Conservation (phyloP, 2,113 vertebrate genomes). For the Leucoraja erinaceus region DNA sequence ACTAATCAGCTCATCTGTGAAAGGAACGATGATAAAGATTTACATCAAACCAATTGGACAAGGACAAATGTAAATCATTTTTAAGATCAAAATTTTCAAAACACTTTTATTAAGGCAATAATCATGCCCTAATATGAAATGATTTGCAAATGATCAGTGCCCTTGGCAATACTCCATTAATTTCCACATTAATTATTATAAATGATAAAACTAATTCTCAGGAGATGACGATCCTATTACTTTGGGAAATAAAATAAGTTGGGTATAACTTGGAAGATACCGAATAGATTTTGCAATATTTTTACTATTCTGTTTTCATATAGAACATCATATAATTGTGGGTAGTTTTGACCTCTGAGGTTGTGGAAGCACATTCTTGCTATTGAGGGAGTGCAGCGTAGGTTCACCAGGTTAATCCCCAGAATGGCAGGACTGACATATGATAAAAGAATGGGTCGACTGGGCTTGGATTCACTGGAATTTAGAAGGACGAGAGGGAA, state of each 20-base stretch:
- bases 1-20: not conserved
- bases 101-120: not conserved
- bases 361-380: no score
- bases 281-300: not conserved
- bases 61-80: not conserved
- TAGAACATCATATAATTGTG: no score
- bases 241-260: not conserved
- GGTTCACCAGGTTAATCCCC: no score
- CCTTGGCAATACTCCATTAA: not conserved
- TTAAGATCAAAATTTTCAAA: constrained; percentile 11
- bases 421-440: no score
- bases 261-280: not conserved
- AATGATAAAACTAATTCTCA: not conserved
- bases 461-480: no score
- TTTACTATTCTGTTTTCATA: not conserved
- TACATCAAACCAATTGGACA: constrained; percentile 8
- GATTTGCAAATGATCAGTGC: constrained; percentile 19
- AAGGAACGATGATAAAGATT: not conserved
- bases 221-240: not conserved
- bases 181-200: constrained; percentile 7
- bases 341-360: no score
- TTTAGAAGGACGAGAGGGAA: no score
- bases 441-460: no score
- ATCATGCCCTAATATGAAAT: constrained; percentile 15
- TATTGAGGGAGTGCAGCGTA: no score